phyloP scores from a whole-genome alignment of 1,140 invertebrate species.

The Bombus sibiricus region DNA sequence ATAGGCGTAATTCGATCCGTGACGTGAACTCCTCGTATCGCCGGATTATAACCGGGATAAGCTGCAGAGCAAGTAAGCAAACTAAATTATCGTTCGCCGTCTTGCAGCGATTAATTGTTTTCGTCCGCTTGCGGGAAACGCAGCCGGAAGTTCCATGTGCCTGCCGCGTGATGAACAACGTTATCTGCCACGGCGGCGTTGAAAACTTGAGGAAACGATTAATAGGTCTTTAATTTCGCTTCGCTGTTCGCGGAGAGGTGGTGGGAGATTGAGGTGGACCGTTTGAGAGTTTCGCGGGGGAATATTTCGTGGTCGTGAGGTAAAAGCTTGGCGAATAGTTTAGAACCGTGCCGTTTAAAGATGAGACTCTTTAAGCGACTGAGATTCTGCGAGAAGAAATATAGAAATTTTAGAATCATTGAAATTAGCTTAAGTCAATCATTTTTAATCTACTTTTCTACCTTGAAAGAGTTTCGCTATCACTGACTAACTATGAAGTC shows the following conservation, averaged over 20 bases:
- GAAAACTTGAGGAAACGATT: conserved; percentile 4
- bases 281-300: neutral
- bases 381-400: neutral
- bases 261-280: neutral
- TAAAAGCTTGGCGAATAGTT: neutral
- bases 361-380: neutral
- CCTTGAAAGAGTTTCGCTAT: too few relatives aligned
- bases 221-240: conserved; percentile 19
- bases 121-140: conserved; percentile 25
- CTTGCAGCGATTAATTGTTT: conserved; percentile 33
- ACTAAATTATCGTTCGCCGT: conserved; percentile 35
- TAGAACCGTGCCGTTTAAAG: too few relatives aligned
- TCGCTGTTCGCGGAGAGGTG: neutral
- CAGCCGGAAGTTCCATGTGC: neutral
- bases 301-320: too few relatives aligned
- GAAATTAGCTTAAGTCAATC: too few relatives aligned
- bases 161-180: conserved; percentile 11
- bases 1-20: conserved; percentile 31
- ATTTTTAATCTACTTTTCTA: too few relatives aligned
- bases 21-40: conserved; percentile 6
- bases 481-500: too few relatives aligned
- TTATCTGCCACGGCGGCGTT: neutral
- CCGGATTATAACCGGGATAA: conserved; percentile 17
- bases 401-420: too few relatives aligned
- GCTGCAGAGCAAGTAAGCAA: neutral